Base-by-base conservation (phyloP, 2,113 vertebrate genomes). In the Scartelaos histophorus region DNA sequence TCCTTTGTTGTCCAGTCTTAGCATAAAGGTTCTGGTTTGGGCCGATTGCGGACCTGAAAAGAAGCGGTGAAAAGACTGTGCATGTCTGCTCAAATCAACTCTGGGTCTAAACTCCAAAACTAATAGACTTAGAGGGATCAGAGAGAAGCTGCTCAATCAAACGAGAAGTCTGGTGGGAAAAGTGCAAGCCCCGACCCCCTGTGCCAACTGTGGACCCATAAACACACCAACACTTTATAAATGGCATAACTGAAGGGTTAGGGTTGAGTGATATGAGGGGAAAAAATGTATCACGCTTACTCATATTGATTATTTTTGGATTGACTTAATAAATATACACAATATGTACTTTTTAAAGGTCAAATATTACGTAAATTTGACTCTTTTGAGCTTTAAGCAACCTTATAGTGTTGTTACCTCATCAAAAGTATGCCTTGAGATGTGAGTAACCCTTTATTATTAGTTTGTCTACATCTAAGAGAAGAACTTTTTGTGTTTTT, bases 121-220 rank as follows among this genome's bases (percentile, higher is more conserved):
- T 57, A 88, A 87, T 87, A 81, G 58, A 75, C 80, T 84, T 79
- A 79, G 46, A 22, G 79, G 71, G 73, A 81, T 85, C 73, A 86
- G 73, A 77, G 73, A 0, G 5, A 53, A 6, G 25, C 51, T 17
- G 70, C 67, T 21, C 65, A 51, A 58, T 79, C 81, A 69, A 76
- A 78, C 82, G 70, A 77, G 62, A 72, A 53, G 47, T 64, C 64
- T 54, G 70, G 47, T 73, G 87, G 74, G 80, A 71, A 81, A 78
- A 75, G 65, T 49, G 71, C 84, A 81, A 82, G 71, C 79, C 84
- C 67, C 16, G 1, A 35, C 68, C 61, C n/a, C 62, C 60, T 54
- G 45, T 84, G 81, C 83, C 78, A 87, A 84, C 87, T 76, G 61
- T 38, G 72, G 29, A 70, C 45, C 24, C 24, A 67, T 76, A 43